These are phyloP conservation scores for Mythimna lalbum DNA, from an alignment of 2,888 invertebrate species.

Conservation along the genomic window DNA sequence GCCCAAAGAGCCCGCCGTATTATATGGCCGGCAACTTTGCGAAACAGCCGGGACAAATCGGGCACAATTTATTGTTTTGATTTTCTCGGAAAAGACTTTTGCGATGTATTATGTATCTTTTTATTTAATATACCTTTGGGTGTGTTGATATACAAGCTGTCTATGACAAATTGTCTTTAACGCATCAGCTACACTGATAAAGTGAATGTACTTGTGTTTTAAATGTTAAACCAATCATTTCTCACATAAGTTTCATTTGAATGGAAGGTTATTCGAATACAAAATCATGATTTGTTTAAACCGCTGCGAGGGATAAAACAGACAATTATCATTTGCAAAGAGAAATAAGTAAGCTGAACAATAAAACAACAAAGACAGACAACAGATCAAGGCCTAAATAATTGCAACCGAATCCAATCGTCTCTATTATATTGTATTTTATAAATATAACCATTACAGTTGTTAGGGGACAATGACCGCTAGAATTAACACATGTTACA, in stretches of 20 bases:
- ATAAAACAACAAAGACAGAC: constrained; percentile 15
- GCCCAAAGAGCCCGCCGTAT: constrained; percentile 64
- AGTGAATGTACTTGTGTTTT: not conserved
- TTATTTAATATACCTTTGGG: constrained; percentile 37
- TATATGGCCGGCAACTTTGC: constrained; percentile 74
- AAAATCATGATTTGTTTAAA: not conserved
- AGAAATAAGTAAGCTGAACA: constrained; percentile 8
- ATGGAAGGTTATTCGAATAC: constrained; percentile 2
- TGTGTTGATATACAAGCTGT: not conserved
- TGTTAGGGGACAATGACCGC: constrained; percentile 56
- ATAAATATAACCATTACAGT: constrained; percentile 19
- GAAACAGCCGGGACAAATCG: constrained; percentile 73
- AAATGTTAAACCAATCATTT: not conserved
- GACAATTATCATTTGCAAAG: not conserved
- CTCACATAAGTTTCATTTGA: not conserved
- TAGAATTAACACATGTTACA: constrained; percentile 54
- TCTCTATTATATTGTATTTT: constrained; percentile 34
- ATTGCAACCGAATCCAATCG: constrained; percentile 36
- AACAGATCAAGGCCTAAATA: constrained; percentile 19
- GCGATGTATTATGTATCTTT: constrained; percentile 51
- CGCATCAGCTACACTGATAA: not conserved
- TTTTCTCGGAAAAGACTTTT: constrained; percentile 68
- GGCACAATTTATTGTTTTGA: constrained; percentile 75
- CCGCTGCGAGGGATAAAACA: not conserved
- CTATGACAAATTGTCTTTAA: constrained; percentile 6